Evolutionary conservation across 2,797 vertebrate species (phyloP).

Genomic region (Poeciliopsis turneri): DNA sequence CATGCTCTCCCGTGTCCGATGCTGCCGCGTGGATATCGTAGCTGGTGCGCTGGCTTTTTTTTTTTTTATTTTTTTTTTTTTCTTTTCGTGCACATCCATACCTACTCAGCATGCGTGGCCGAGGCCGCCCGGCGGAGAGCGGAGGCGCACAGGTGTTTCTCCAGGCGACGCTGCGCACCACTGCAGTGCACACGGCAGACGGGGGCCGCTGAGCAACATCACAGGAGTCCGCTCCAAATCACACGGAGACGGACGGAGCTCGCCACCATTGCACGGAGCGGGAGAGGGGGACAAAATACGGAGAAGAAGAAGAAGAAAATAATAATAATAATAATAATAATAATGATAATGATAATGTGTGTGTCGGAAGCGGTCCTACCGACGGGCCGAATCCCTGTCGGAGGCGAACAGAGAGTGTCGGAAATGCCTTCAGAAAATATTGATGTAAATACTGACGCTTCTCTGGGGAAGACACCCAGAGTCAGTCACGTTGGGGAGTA

Average conservation of each 20-base stretch:
- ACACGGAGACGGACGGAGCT: constrained; percentile 28
- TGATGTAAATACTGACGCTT: constrained; percentile 64
- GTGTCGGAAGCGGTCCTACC: background rate
- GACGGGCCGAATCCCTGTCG: constrained; percentile 14
- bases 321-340: too few species aligned
- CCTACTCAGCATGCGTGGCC: constrained; percentile 59
- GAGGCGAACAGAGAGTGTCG: constrained; percentile 24
- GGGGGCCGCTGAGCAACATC: constrained; percentile 53
- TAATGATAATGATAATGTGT: background rate
- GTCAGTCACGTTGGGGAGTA: background rate
- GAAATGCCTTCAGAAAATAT: constrained; percentile 38
- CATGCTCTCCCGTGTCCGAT: background rate
- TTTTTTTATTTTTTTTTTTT: background rate
- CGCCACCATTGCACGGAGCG: background rate
- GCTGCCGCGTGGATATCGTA: constrained; percentile 20
- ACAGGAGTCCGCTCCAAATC: constrained; percentile 48
- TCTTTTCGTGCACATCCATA: constrained; percentile 39
- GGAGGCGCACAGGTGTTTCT: constrained; percentile 75
- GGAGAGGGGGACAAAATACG: background rate
- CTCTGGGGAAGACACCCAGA: constrained; percentile 45
- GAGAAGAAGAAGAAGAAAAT: background rate
- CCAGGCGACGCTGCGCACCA: constrained; percentile 71
- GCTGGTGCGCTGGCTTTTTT: constrained; percentile 25
- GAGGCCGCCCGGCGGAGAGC: constrained; percentile 42
- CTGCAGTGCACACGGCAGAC: constrained; percentile 71